A percentile compares a stretch with the other conserved stretches of the same genome.
phyloP scores from a whole-genome alignment of 2,113 vertebrate genomes.

The Manacus vitellinus region DNA sequence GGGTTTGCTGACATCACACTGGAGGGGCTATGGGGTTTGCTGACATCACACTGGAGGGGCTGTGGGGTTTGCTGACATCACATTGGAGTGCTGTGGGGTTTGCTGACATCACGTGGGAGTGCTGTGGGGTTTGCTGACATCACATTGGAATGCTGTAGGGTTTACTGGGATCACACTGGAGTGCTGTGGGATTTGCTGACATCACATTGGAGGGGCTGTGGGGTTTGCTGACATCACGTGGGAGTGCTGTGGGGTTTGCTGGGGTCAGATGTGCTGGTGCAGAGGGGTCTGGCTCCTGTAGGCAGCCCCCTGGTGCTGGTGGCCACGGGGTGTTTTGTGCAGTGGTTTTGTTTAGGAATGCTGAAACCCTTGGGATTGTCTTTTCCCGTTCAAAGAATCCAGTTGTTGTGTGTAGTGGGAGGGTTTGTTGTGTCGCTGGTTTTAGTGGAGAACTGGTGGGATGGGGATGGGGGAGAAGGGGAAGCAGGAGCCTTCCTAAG shows the following conservation, averaged over 20 bases:
- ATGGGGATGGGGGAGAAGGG: not conserved
- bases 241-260: not conserved
- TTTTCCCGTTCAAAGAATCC: fast-evolving
- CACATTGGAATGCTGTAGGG: too few species aligned
- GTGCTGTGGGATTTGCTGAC: too few species aligned
- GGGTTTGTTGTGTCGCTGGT: not conserved
- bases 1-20: too few species aligned
- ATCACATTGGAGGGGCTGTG: too few species aligned
- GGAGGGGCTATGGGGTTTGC: too few species aligned
- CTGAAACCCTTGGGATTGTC: not conserved
- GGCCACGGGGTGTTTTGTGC: not conserved
- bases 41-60: too few species aligned
- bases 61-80: too few species aligned
- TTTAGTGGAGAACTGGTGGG: not conserved
- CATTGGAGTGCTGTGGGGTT: too few species aligned
- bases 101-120: too few species aligned
- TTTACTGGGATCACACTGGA: too few species aligned
- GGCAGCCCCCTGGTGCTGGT: not conserved
- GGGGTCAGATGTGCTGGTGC: not conserved
- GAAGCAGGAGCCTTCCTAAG: not conserved
- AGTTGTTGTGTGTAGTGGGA: not conserved
- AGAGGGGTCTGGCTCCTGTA: not conserved
- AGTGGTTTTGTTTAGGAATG: not conserved
- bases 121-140: too few species aligned
- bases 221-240: too few species aligned